phyloP scores from a whole-genome alignment of 2,113 vertebrate species.

The Periophthalmodon schlosseri region DNA sequence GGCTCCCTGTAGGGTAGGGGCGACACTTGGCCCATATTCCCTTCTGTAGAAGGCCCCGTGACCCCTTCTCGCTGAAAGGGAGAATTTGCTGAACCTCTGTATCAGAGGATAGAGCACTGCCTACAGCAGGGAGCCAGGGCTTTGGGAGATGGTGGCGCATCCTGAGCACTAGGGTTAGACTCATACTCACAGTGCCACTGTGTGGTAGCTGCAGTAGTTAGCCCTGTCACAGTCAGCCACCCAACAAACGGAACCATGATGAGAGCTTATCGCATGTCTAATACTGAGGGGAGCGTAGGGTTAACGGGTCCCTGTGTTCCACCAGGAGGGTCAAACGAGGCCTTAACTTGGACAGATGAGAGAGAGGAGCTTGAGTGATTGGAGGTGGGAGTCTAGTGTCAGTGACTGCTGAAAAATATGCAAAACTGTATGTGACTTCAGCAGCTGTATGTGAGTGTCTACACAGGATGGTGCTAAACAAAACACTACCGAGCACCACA shows the following conservation, averaged over 20 bases:
- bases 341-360: slow-evolving; percentile 63
- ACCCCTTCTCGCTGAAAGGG: slow-evolving; percentile 58
- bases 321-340: slow-evolving; percentile 65
- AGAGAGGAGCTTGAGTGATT: slow-evolving; percentile 45
- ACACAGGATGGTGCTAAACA: slow-evolving; percentile 55
- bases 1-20: slow-evolving; percentile 70
- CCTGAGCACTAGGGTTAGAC: slow-evolving; percentile 66
- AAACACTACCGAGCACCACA: slow-evolving; percentile 63
- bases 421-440: slow-evolving; percentile 59
- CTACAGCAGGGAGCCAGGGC: slow-evolving; percentile 62
- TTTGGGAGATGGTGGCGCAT: slow-evolving; percentile 63
- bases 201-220: slow-evolving; percentile 76
- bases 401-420: slow-evolving; percentile 61
- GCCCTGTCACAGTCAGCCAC: slow-evolving; percentile 67
- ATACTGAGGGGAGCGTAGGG: slow-evolving; percentile 47
- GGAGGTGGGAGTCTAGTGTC: slow-evolving; percentile 41
- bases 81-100: slow-evolving; percentile 78
- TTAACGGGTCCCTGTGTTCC: slow-evolving; percentile 46
- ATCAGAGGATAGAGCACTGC: slow-evolving; percentile 79
- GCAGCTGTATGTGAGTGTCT: slow-evolving; percentile 45
- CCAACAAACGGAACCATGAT: slow-evolving; percentile 47
- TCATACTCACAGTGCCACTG: slow-evolving; percentile 74
- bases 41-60: slow-evolving; percentile 53
- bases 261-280: slow-evolving; percentile 33
- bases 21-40: slow-evolving; percentile 67